Base-by-base conservation (phyloP, 2,113 vertebrate species). In the Pseudorasbora parva region DNA sequence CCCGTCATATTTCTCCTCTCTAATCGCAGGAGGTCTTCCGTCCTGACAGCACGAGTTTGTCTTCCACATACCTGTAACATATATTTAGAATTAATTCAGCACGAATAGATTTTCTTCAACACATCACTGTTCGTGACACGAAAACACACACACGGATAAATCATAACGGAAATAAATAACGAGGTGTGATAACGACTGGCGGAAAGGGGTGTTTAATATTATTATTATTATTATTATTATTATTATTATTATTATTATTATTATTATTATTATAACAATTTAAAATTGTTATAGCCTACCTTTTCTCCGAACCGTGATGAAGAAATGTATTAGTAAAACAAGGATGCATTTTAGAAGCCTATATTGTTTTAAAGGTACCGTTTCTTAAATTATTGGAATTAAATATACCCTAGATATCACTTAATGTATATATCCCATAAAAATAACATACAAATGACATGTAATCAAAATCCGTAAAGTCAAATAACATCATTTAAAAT, bases 1-100 rank as follows among this genome's bases (percentile, higher is more conserved):
- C 41, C 30, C 51, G 15, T 54, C 41, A 45, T 82, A 71, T 71
- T 57, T 59, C 21, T 57, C 43, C 27, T 30, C 66, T 68, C n/a
- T 71, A 45, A 82, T 72, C 80, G 54, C 80, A 56, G 49, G 66
- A 59, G 62, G 68, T 72, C 49, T 72, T 71, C 68, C 8, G 66
- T 59, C 66, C 23, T 82, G 47, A 82, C 68, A 71, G 64, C 80
- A 43, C 1, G 56, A 78, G 76, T 45, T 45, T 12, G 33, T 59
- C 54, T 41, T 25, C 56, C 14, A 8, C 37, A 62, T 62, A 45
- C 76, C 41, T 78, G 76, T 45, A 27, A 62, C 76, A 60, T 45
- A 45, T 27, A 78, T 78, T 60, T 45, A 43, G 41, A 77, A 14
- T 37, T 77, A n/a, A 76, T 76, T 15, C n/a, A 59, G 19, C 30